Evolutionary conservation across 2,113 vertebrate genomes (phyloP).

Genomic region (Eublepharis macularius): DNA sequence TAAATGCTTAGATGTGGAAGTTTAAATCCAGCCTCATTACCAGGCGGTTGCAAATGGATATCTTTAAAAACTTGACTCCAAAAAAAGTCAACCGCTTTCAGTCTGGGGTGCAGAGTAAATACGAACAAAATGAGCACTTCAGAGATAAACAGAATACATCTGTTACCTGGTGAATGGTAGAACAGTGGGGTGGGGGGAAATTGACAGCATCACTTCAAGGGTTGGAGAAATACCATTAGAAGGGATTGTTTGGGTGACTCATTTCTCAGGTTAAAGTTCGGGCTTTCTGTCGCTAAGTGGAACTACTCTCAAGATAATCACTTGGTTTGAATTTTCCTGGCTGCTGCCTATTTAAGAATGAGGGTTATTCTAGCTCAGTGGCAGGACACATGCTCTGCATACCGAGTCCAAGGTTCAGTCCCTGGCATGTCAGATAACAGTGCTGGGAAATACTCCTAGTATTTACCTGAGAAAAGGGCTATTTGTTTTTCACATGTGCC

Average conservation of each 20-base stretch:
- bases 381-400: too few relatives aligned
- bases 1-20: slow-evolving; percentile 43
- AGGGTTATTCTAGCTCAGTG: not conserved
- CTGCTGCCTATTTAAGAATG: not conserved
- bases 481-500: too few relatives aligned
- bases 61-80: slow-evolving; percentile 34
- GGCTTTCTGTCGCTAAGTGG: too few relatives aligned
- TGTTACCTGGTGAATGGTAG: not conserved
- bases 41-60: slow-evolving; percentile 44
- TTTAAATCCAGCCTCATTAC: slow-evolving; percentile 52
- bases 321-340: not conserved
- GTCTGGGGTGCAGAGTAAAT: slow-evolving; percentile 25
- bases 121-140: slow-evolving; percentile 16
- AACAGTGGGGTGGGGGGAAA: too few relatives aligned
- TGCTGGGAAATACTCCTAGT: too few relatives aligned
- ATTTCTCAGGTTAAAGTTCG: too few relatives aligned
- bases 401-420: too few relatives aligned
- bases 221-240: not conserved
- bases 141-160: slow-evolving; percentile 13
- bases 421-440: too few relatives aligned
- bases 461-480: too few relatives aligned
- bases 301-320: too few relatives aligned
- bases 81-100: slow-evolving; percentile 23
- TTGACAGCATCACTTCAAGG: not conserved
- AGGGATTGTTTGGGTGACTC: too few relatives aligned